Percentiles rank a stretch among this genome's conserved stretches.
phyloP scores from a whole-genome alignment of 2,888 invertebrate species.

The Trachelus stipa region DNA sequence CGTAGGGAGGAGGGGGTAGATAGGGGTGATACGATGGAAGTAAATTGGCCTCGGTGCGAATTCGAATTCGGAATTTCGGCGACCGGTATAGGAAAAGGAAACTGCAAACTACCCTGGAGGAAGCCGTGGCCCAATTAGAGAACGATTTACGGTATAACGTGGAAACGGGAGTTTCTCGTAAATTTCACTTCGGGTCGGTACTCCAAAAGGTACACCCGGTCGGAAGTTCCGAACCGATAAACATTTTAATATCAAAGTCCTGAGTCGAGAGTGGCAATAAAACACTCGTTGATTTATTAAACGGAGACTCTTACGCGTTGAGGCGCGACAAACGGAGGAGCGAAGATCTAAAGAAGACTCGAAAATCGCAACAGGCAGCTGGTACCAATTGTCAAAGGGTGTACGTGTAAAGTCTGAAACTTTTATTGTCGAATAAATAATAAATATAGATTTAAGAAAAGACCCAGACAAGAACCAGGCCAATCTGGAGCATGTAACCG shows the following conservation, averaged over 20 bases:
- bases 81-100: no score
- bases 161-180: conserved; percentile 1
- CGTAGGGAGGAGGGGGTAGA: no score
- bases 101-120: no score
- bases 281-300: conserved; percentile 3
- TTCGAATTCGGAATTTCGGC: no score
- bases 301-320: background rate
- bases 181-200: background rate
- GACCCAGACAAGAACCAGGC: conserved; percentile 22
- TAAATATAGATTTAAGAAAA: conserved; percentile 44
- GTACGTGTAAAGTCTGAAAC: no score
- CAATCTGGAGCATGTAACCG: conserved; percentile 23
- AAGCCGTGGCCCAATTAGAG: conserved; percentile 2
- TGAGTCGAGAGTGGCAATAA: background rate
- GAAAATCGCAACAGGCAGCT: background rate
- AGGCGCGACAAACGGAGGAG: background rate
- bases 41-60: no score
- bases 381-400: no score
- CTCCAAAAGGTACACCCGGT: background rate
- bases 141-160: conserved; percentile 3
- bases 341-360: conserved; percentile 15
- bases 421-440: conserved; percentile 32
- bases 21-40: no score
- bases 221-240: background rate
- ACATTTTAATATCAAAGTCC: conserved; percentile 6